A percentile compares a stretch with the other conserved stretches of the same genome.
Evolutionary conservation across 23 tunicate genomes (phyloP).

Genomic region (Trididemnum clinides): DNA sequence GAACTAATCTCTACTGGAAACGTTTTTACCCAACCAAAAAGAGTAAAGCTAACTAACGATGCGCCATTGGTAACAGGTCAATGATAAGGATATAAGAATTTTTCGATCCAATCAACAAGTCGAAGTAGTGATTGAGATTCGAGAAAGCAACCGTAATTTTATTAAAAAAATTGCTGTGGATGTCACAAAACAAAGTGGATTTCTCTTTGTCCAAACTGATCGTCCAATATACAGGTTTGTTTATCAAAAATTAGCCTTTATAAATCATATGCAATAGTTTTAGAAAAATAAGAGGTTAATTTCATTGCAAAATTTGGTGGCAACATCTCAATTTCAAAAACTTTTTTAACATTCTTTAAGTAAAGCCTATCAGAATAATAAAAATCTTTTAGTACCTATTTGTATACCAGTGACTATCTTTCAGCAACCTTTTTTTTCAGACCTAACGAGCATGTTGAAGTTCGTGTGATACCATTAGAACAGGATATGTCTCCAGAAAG

Average conservation of each 20-base stretch:
- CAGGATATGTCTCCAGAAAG: conserved; percentile 35
- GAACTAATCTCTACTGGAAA: not conserved
- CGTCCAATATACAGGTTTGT: conserved; percentile 65
- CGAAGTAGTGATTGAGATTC: conserved; percentile 8
- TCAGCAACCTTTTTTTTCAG: conserved; percentile 3
- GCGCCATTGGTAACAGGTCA: not conserved
- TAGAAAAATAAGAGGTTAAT: too few species aligned
- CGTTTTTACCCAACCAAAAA: not conserved
- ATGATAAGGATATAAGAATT: not conserved
- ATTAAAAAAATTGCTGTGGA: not conserved
- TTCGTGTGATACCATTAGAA: conserved; percentile 38
- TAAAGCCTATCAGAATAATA: too few species aligned
- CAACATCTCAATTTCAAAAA: too few species aligned
- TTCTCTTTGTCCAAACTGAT: conserved; percentile 45
- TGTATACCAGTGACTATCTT: not conserved
- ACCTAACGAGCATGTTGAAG: conserved; percentile 40
- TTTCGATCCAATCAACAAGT: conserved; percentile 14
- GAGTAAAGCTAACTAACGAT: not conserved
- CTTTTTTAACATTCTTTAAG: too few species aligned
- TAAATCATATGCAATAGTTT: too few species aligned
- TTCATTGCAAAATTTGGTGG: too few species aligned
- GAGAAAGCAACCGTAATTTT: not conserved
- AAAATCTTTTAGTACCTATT: too few species aligned
- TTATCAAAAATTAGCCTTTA: too few species aligned
- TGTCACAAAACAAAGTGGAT: conserved; percentile 33